Percentiles rank a stretch among this genome's conserved stretches.
These are phyloP conservation scores for Drosophila atroscutellata DNA, from an alignment of 2,888 invertebrate species.

Conservation along the genomic window DNA sequence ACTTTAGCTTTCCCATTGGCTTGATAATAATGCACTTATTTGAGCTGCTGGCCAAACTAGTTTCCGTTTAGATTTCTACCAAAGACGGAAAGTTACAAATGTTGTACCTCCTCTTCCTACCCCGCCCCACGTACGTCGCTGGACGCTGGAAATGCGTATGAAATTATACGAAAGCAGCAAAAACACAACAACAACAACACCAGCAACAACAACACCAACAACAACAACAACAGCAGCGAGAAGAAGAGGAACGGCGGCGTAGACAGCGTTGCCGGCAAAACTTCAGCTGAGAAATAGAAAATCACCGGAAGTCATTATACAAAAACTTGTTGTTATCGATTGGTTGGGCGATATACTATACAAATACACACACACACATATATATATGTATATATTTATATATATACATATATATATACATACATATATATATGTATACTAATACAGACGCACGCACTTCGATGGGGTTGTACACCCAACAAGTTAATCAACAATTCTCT, in stretches of 20 bases:
- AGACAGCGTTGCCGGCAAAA: slow-evolving; percentile 68
- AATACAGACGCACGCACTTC: slow-evolving; percentile 26
- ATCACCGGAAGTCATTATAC: slow-evolving; percentile 82
- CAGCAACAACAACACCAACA: slow-evolving; percentile 9
- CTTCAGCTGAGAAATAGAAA: slow-evolving; percentile 79
- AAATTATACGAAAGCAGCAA: slow-evolving; percentile 75
- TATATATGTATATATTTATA: neutral
- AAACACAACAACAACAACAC: slow-evolving; percentile 44
- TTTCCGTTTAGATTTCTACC: slow-evolving; percentile 71
- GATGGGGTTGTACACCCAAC: slow-evolving; percentile 35
- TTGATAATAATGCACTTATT: slow-evolving; percentile 64
- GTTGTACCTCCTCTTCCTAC: slow-evolving; percentile 8
- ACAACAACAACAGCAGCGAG: slow-evolving; percentile 22
- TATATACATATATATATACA: neutral
- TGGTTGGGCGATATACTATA: slow-evolving; percentile 72
- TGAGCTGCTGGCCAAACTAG: slow-evolving; percentile 60
- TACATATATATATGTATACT: slow-evolving; percentile 4
- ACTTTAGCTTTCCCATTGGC: slow-evolving; percentile 48
- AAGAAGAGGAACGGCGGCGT: slow-evolving; percentile 15
- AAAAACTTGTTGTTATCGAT: slow-evolving; percentile 80
- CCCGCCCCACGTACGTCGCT: slow-evolving; percentile 12
- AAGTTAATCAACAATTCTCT: slow-evolving; percentile 13
- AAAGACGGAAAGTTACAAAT: slow-evolving; percentile 48
- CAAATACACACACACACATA: slow-evolving; percentile 23
- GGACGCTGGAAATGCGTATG: slow-evolving; percentile 76